Base-by-base conservation (phyloP, 2,113 vertebrate species). In the Ciconia boyciana region DNA sequence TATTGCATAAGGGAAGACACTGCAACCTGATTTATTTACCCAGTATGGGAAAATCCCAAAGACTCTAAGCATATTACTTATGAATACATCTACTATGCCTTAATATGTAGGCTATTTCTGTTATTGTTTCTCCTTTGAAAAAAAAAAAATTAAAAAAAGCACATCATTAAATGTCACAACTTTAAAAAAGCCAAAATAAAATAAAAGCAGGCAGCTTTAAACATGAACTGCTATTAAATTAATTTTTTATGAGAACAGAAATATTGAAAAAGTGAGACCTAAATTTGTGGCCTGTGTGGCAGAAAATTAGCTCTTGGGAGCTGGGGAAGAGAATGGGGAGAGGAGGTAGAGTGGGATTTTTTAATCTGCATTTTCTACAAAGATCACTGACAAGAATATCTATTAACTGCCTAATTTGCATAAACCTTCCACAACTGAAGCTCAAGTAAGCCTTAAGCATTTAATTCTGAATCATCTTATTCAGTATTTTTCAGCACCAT, bases 361-460 rank as follows among this genome's bases (percentile, higher is more conserved):
- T 52, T 82, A 8, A 65, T 34, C 66, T 93, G 39, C 51, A 90
- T 90, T 97, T 96, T 39, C 46, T 76, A 70, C 29, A 48, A 96
- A 91, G 39, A 85, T 49, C 65, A 60, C 41, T 41, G 74, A 91
- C 26, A 76, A 93, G 94, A 95, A 76, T 79, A 96, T 92, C 51
- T 94, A 93, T 94, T 95, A 97, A 94, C 51, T 88, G 31, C 14
- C 72, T 87, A 51, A 90, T 96, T 94, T 96, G 61, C 70, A 90
- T 91, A 90, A 88, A 83, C 7, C 58, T 96, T 88, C 62, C 24
- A 64, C 68, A 78, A 60, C 58, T 41, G 83, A 86, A 85, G 43
- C 70, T 94, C 66, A 58, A 91, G 75, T 65, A 83, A 96, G 93
- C 85, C 91, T 95, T 87, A 90, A 93, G 88, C 87, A 78, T 94